Evolutionary conservation across 2,113 vertebrate species (phyloP).

Genomic region (Mellivora capensis): DNA sequence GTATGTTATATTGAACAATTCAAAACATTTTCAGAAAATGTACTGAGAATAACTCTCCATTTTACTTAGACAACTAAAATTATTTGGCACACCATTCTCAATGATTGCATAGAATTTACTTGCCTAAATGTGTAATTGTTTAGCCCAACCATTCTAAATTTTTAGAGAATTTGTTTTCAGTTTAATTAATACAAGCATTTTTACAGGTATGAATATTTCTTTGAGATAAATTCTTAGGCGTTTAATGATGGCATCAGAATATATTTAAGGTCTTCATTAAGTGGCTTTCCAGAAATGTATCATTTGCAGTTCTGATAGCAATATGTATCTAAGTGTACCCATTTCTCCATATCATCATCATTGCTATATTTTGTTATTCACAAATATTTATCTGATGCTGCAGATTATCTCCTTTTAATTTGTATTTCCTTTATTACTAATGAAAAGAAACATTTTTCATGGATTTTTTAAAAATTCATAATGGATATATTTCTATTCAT

Average conservation of each 20-base stretch:
- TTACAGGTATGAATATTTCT: background rate
- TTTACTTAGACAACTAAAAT: background rate
- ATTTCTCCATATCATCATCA: background rate
- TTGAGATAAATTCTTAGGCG: background rate
- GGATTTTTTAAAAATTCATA: background rate
- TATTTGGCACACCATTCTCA: background rate
- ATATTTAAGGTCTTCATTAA: background rate
- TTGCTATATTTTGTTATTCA: background rate
- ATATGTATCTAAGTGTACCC: background rate
- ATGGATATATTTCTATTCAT: background rate
- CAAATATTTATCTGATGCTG: constrained; percentile 8
- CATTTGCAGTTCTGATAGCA: background rate
- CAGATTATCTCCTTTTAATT: background rate
- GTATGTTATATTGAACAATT: background rate
- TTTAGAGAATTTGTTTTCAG: constrained; percentile 30
- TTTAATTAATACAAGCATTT: background rate
- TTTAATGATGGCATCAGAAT: background rate
- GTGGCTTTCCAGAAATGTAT: background rate
- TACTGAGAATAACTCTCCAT: background rate
- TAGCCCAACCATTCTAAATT: background rate
- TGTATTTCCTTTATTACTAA: background rate
- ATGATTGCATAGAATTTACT: background rate
- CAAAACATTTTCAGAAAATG: background rate
- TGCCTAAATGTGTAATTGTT: background rate
- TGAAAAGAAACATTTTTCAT: background rate